Evolutionary conservation across 2,113 vertebrate species (phyloP), one percentile per base, ranked within the genome.

Genomic region (Plotosus lineatus): DNA sequence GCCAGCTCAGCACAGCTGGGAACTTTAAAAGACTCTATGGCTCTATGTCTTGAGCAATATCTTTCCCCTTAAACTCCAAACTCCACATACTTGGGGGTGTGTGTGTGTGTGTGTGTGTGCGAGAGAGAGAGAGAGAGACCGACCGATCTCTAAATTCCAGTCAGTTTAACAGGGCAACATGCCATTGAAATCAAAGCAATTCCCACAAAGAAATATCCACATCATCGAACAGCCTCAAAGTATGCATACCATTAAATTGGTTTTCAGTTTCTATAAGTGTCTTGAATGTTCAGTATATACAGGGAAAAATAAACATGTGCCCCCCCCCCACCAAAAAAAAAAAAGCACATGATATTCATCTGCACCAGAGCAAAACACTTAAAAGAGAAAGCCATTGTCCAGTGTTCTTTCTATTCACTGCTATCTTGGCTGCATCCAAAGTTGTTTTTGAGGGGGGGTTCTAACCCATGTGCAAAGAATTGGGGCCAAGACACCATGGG

Each of bases 1-100:
- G 87, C 88, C 88, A 89, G 87, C 83, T 86, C 85, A 68, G 76
- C 90, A 55, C 91, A 92, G 91, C 90, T 92, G 90, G 90, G 88
- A 91, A 85, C 88, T 87, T 82, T 91, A 90, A 88, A 91, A 88
- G 90, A 91, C 85, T 83, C 77, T 79, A 72, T 60, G 86, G 88
- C 88, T 88, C 89, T 89, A 87, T 88, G 71, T 83, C 68, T 89
- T 86, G 75, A 90, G 88, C 85, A 90, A 86, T 85, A 88, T 85
- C 50, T 82, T 53, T 65, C 33, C 46, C 69, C 53, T 55, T 63
- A 69, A 44, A 69, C 80, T 82, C 80, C 40, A 42, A 68, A 80
- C 68, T 40, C 66, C 66, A 61, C 14, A n/a, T 53, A 60, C 69
- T 42, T 14, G 53, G 66, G 26, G 65, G 44, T 51, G 56, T 81